A percentile compares a stretch with the other conserved stretches of the same genome.
These are phyloP conservation scores for Falco biarmicus DNA, from an alignment of 2,797 vertebrate species.

Conservation along the genomic window DNA sequence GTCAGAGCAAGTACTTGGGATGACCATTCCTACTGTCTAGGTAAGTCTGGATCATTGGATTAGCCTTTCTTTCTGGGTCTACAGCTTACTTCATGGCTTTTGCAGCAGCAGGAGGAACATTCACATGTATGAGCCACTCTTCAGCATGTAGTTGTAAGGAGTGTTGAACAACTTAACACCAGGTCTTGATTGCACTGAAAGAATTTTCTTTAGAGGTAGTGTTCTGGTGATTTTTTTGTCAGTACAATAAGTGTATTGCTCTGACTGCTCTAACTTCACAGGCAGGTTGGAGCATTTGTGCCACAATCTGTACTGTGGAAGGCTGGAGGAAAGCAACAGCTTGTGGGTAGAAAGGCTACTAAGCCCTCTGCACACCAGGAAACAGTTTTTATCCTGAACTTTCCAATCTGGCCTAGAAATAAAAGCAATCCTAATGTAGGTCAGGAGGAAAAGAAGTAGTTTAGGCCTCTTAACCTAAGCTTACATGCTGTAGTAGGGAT, in stretches of 20 bases:
- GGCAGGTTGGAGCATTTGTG: slow-evolving; percentile 65
- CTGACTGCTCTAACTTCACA: slow-evolving; percentile 57
- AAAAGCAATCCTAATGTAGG: slow-evolving; percentile 68
- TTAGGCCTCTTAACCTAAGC: slow-evolving; percentile 72
- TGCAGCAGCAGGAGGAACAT: neutral
- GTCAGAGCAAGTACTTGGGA: neutral
- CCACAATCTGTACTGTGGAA: slow-evolving; percentile 68
- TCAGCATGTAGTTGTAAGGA: neutral
- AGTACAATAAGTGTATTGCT: slow-evolving; percentile 46
- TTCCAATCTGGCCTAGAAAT: slow-evolving; percentile 70
- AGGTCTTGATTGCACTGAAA: neutral
- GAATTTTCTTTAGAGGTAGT: slow-evolving; percentile 33
- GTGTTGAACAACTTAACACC: neutral
- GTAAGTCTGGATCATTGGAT: neutral
- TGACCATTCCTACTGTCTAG: neutral
- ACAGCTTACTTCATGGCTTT: neutral
- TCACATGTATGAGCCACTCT: neutral
- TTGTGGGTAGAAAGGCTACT: slow-evolving; percentile 68
- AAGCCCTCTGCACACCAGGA: slow-evolving; percentile 59
- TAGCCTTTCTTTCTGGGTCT: neutral
- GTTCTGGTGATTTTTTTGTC: slow-evolving; percentile 17
- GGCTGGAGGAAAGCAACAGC: slow-evolving; percentile 60
- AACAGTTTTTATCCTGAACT: slow-evolving; percentile 61
- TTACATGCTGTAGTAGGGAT: slow-evolving; percentile 28
- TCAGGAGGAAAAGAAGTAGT: slow-evolving; percentile 63